Conservation (phyloP, 2,888 invertebrate genomes). For the Lasioglossum morio region DNA sequence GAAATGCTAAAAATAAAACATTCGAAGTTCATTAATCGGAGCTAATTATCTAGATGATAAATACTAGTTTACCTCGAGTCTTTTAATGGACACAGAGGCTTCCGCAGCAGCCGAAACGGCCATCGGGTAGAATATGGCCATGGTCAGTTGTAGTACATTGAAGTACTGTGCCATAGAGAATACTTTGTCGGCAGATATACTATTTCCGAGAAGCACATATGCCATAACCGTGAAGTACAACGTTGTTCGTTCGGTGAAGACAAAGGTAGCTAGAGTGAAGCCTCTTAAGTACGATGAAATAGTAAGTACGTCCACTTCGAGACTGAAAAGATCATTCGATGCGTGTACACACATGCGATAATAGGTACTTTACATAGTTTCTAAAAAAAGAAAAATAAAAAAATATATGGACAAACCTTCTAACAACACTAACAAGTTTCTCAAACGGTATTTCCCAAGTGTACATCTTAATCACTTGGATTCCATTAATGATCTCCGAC, state of each 20-base stretch:
- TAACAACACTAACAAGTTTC: conserved; percentile 87
- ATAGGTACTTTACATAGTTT: neutral
- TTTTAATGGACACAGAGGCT: conserved; percentile 87
- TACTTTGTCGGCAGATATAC: conserved; percentile 88
- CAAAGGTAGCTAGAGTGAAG: conserved; percentile 88
- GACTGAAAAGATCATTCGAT: conserved; percentile 83
- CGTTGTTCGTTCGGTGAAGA: conserved; percentile 94
- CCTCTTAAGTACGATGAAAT: conserved; percentile 89
- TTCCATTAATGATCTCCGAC: conserved; percentile 92
- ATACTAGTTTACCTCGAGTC: conserved; percentile 86
- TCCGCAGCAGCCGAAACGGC: conserved; percentile 88
- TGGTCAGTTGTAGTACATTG: conserved; percentile 89
- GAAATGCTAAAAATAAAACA: conserved; percentile 83
- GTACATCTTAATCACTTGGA: conserved; percentile 94
- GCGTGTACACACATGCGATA: neutral
- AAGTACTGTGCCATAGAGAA: conserved; percentile 92
- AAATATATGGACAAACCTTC: conserved; percentile 86
- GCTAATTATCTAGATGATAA: neutral
- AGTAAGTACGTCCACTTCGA: conserved; percentile 89
- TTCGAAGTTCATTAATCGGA: neutral
- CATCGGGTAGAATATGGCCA: conserved; percentile 88
- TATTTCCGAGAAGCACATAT: conserved; percentile 88
- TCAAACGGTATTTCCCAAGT: conserved; percentile 94
- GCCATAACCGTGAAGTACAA: conserved; percentile 92
- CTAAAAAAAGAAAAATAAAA: conserved; percentile 25